Percentiles rank a stretch among this genome's conserved stretches.
These are phyloP conservation scores for Panthera uncia DNA, from an alignment of 2,113 vertebrate species.

Conservation along the genomic window DNA sequence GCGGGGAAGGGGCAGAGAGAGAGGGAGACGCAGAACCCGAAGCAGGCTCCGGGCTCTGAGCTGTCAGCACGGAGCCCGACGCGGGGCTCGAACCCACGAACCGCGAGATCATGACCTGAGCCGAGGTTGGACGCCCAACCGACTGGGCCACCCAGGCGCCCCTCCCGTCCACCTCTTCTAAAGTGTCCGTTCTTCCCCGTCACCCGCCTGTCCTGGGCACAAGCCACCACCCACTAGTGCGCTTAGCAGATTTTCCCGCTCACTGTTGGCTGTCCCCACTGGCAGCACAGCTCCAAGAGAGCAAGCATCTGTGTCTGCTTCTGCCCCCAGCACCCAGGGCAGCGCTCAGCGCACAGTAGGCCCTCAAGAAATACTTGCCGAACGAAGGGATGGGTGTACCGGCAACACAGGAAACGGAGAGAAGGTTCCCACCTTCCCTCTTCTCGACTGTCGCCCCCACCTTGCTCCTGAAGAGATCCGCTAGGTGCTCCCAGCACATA, in stretches of 20 bases:
- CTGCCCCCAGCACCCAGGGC: neutral
- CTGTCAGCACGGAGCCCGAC: rapidly evolving
- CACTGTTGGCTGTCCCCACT: rapidly evolving
- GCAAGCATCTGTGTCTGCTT: neutral
- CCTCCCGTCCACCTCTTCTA: neutral
- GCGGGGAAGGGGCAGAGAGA: too few species aligned
- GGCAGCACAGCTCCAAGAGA: neutral
- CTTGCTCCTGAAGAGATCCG: neutral
- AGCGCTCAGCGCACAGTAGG: neutral
- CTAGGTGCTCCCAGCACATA: neutral
- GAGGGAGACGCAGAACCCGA: too few species aligned
- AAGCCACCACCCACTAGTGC: neutral
- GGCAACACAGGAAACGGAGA: neutral
- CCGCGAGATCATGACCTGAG: too few species aligned
- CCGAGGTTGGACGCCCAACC: rapidly evolving
- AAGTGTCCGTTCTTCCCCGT: neutral
- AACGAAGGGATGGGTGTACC: neutral
- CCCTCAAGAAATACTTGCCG: neutral
- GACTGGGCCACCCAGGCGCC: too few species aligned
- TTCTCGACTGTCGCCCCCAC: neutral
- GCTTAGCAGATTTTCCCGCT: neutral
- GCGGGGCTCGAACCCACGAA: too few species aligned
- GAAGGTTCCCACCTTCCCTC: neutral
- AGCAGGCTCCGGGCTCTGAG: too few species aligned
- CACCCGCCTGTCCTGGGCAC: neutral